Evolutionary conservation across 1,140 invertebrate species (phyloP).

Genomic region (Trypoxylus dichotomus): DNA sequence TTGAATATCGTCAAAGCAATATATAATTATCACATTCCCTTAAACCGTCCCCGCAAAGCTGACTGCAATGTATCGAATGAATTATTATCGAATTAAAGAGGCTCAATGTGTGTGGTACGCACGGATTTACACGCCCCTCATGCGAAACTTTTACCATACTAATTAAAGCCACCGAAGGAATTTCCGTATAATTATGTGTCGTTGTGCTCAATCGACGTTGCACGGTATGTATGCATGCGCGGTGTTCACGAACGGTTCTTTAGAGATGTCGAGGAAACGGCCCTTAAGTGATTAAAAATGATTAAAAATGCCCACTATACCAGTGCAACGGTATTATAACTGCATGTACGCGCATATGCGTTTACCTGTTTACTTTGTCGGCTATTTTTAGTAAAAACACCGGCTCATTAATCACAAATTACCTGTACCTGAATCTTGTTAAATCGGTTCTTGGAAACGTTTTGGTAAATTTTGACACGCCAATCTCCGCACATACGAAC

Average conservation of each 20-base stretch:
- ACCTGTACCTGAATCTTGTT: not conserved
- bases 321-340: no score
- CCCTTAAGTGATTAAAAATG: constrained; percentile 10
- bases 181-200: constrained; percentile 17
- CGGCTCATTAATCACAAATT: not conserved
- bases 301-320: not conserved
- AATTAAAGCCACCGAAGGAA: constrained; percentile 5
- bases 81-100: constrained; percentile 10
- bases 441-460: not conserved
- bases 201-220: not conserved
- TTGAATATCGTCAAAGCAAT: no score
- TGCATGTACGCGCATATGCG: not conserved
- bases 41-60: not conserved
- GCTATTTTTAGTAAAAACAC: not conserved
- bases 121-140: constrained; percentile 7
- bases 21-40: not conserved
- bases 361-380: not conserved
- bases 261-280: not conserved
- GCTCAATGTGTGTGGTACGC: constrained; percentile 1
- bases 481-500: not conserved
- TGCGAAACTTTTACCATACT: constrained; percentile 14
- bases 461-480: not conserved
- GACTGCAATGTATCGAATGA: not conserved
- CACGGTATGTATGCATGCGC: not conserved
- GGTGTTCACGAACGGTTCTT: not conserved